Evolutionary conservation across 2,113 vertebrate genomes (phyloP).

Genomic region (Speoplatyrhinus poulsoni): DNA sequence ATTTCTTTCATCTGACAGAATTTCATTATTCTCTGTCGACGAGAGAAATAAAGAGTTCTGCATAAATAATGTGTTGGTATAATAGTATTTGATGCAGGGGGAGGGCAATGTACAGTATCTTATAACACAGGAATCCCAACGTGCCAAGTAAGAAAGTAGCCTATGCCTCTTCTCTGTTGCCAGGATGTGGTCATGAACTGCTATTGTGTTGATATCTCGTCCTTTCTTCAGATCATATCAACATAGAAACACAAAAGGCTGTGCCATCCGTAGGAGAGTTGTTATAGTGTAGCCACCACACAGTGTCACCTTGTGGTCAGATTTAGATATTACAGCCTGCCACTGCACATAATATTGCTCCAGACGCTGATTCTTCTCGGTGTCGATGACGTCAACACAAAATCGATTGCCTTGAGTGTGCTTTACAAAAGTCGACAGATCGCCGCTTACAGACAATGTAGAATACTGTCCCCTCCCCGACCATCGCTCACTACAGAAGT

Average conservation of each 20-base stretch:
- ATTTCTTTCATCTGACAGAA: neutral
- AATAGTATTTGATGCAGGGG: neutral
- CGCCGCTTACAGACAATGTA: slow-evolving; percentile 25
- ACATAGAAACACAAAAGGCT: no score
- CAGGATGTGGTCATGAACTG: no score
- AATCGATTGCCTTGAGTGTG: slow-evolving; percentile 13
- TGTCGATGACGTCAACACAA: neutral
- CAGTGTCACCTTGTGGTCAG: slow-evolving; percentile 62
- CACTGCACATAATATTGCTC: neutral
- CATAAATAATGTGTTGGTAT: neutral
- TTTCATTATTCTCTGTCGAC: neutral
- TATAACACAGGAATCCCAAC: no score
- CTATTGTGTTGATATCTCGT: no score
- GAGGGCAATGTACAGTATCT: neutral
- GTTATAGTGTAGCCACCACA: slow-evolving; percentile 10
- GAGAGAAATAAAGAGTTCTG: neutral
- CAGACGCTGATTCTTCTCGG: neutral
- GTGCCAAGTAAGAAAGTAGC: no score
- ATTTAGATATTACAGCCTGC: slow-evolving; percentile 5
- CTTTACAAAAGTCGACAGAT: slow-evolving; percentile 10
- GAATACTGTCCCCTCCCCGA: neutral
- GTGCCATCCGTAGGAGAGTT: neutral
- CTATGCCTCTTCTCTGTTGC: no score
- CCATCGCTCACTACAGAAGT: slow-evolving; percentile 11
- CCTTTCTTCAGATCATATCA: no score